Evolutionary conservation across 2,113 vertebrate species (phyloP).

Genomic region (Cervus canadensis): DNA sequence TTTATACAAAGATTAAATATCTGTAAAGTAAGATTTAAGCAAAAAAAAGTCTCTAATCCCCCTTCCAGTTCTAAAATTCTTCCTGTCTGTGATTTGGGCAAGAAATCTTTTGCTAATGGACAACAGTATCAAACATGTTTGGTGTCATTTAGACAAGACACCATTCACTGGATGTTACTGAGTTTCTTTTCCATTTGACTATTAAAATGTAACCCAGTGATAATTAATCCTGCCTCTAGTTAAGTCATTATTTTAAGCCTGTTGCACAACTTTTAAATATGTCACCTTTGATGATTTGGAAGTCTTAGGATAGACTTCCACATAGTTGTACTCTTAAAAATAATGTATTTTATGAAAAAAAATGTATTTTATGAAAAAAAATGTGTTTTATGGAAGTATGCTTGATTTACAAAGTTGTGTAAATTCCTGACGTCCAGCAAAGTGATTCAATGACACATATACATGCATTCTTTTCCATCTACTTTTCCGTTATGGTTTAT

Average conservation of each 20-base stretch:
- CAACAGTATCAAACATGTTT: background rate
- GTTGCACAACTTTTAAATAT: background rate
- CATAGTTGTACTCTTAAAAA: background rate
- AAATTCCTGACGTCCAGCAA: background rate
- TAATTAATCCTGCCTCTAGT: background rate
- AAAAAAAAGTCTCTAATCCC: background rate
- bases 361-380: background rate
- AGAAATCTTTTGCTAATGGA: background rate
- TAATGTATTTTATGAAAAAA: background rate
- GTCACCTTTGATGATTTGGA: background rate
- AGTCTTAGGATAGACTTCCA: background rate
- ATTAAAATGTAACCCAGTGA: background rate
- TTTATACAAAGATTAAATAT: background rate
- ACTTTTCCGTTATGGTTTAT: fast-evolving
- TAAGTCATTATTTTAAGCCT: background rate
- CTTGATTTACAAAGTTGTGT: background rate
- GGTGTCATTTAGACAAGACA: background rate
- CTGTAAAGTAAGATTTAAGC: background rate
- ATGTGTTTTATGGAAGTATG: background rate
- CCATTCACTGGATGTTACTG: background rate
- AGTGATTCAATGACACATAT: fast-evolving
- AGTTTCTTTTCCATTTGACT: background rate
- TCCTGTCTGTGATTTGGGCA: background rate
- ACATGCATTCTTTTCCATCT: background rate
- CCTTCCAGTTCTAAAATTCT: background rate